Evolutionary conservation across 1,140 invertebrate genomes (phyloP), one percentile per base, ranked within the genome.

Genomic region (Globodera rostochiensis): DNA sequence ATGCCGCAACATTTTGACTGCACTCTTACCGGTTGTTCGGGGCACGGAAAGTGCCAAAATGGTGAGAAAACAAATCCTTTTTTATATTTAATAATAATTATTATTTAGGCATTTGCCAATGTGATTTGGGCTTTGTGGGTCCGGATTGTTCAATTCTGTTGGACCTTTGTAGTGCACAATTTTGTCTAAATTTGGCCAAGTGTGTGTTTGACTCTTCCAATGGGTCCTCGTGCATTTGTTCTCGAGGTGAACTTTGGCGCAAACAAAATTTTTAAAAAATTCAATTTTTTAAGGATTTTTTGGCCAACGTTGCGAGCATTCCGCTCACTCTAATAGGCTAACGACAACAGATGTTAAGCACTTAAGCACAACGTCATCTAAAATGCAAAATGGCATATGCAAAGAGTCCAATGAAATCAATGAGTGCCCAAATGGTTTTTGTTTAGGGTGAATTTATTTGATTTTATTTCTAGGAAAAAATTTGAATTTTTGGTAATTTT

Each of bases 81-180:
- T 13, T 6, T 3, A 11, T 15, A 15, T 36, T 21, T 21, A 11
- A 5, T 76, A 11, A 36, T 47, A 25, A 13, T 76, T 45, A 69
- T 76, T n/a, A 21, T 76, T 60, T 45, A 76, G 80, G 21, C 47
- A 9, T 45, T 19, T 85, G 84, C 66, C 47, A 75, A 25, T 85
- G 84, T 46, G 21, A 57, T 9, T 47, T 50, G 19, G 84, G 84
- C 4, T 85, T 84, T 76, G 47, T 76, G 6, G 84, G 84, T 9
- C 15, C 50, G 74, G 71, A 83, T n/a, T 84, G 84, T 73, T 69
- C 73, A 19, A 57, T 84, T 6, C 46, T 80, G 2, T n/a, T 84
- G 13, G 66, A 84, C 74, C 45, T 86, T 45, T 84, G 84, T 70
- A 47, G 15, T 21, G 74, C 84, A 8, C 71, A 83, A 11, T 84